Base-by-base conservation (phyloP, 2,113 vertebrate genomes). In the Callipepla californica region DNA sequence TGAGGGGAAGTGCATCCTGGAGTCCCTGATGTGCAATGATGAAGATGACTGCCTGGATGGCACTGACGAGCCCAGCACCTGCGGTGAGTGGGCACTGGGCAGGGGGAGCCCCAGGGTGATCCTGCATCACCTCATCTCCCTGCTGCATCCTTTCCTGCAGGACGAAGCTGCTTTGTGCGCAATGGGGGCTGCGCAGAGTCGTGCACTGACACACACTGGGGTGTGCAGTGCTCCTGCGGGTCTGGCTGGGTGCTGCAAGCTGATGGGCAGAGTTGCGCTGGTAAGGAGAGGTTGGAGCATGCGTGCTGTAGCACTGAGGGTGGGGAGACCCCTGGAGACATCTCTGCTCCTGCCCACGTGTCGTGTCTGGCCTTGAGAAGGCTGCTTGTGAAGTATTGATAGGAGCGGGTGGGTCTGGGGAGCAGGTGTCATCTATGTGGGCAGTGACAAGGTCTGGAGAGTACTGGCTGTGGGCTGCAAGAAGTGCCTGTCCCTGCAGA, bases 131-230 rank as follows among this genome's bases (percentile, higher is more conserved):
- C 11, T 75, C 66, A 65, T 23, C 12, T 7, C 32, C 34, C 6
- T 7, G 0, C 87, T 14, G 59, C 59, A 9, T 63, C 26, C 40
- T 63, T 32, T 57, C 53, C 30, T 17, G 2, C 94, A 99, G 99
- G 98, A 79, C 97, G 94, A 45, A 97, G 85, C 47, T 99, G 99
- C 95, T 96, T 97, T 22, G 69, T 97, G 59, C 95, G 95, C 61
- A 99, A 98, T 0, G 98, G 98, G 4, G 98, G 98, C 92, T 99
- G 99, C 2, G 97, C 97, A 3, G 98, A 98, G 25, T 84, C 40
- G 0, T 99, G 99, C 63, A 58, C 95, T 0, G 98, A 99, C 45
- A 96, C 97, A 0, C 57, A 85, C 44, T 98, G 98, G 98, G 99
- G 99, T 7, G 96, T 97, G 61, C 93, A 55, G 66, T 99, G 99